Evolutionary conservation across 2,888 invertebrate genomes (phyloP), one percentile per base, ranked within the genome.

Genomic region (Cataglyphis cursor): DNA sequence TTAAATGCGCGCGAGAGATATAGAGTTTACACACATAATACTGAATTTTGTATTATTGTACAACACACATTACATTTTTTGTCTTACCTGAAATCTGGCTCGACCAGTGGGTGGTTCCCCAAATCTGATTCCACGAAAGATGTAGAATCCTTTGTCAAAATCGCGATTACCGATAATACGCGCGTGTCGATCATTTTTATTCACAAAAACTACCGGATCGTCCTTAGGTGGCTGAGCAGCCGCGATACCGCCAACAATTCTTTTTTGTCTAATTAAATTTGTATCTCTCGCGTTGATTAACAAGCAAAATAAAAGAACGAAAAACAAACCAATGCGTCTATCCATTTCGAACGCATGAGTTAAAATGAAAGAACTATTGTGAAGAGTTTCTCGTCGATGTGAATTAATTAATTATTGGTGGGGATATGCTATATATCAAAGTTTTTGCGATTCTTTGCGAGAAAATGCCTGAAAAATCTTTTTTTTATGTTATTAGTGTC

Each of bases 111-210:
- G 97, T 0, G 97, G 95, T 84, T 96, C 95, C 0, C 96, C 97
- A 91, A 96, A 98, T 94, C 97, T 96, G 86, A 98, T 96, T 2
- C 98, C 98, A 82, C 96, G 96, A 92, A 98, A 98, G 35, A 96
- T 96, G 88, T 97, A 97, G 92, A 97, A 96, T 87, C 96, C 96
- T 4, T 95, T 96, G 2, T 94, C 94, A 10, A 95, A 94, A 92
- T 97, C 96, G 88, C 96, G 96, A 81, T 95, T 94, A 21, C 97
- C 97, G 90, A 96, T 96, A 41, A 97, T 94, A 41, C 96, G 95
- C 0, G 97, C 96, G 89, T 96, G 96, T 62, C 95, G 96, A 59
- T 96, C 96, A 81, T 96, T 96, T 89, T 96, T 96, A 88, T 96
- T 96, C 0, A 96, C 95, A 92, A 97, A 97, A 0, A 97, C 96